These are phyloP conservation scores for Galaxea fascicularis DNA, from an alignment of 92 coral and sea anemone species.

Conservation along the genomic window DNA sequence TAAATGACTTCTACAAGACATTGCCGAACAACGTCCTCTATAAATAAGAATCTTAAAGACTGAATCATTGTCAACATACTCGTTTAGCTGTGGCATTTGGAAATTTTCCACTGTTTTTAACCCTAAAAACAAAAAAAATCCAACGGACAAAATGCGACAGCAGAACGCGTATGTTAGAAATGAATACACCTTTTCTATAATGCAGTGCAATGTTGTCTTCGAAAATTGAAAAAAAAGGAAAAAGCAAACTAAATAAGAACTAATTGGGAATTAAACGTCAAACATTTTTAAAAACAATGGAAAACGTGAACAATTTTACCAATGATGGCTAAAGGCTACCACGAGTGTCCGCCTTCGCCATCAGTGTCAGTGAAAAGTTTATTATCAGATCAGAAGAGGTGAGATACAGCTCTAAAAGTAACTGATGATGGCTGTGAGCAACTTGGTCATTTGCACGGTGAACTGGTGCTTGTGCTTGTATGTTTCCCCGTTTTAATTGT, in stretches of 20 bases:
- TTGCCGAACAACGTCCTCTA: constrained; percentile 24
- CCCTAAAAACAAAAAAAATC: constrained; percentile 3
- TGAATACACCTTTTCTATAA: constrained; percentile 23
- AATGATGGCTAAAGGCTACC: constrained; percentile 15
- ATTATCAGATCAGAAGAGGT: not conserved
- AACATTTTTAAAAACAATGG: constrained; percentile 4
- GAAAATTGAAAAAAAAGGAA: constrained; percentile 19
- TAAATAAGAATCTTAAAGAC: constrained; percentile 9
- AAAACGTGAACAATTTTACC: not conserved
- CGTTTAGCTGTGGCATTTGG: constrained; percentile 16
- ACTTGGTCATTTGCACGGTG: constrained; percentile 26
- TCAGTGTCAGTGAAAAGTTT: constrained; percentile 29
- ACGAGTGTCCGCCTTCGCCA: constrained; percentile 18
- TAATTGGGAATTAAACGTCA: not conserved
- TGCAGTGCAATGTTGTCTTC: constrained; percentile 25
- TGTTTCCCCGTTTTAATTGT: constrained; percentile 1
- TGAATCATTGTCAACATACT: constrained; percentile 5
- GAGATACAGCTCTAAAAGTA: constrained; percentile 18
- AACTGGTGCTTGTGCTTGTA: constrained; percentile 25
- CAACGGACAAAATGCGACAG: constrained; percentile 33
- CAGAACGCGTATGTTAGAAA: not conserved
- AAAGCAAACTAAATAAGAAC: not conserved
- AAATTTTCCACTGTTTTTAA: constrained; percentile 11
- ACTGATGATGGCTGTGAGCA: constrained; percentile 20
- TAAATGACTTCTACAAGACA: constrained; percentile 34